Percentiles rank a stretch among this genome's conserved stretches.
Conservation (phyloP, 1,140 invertebrate species). For the Pissodes strobi region DNA sequence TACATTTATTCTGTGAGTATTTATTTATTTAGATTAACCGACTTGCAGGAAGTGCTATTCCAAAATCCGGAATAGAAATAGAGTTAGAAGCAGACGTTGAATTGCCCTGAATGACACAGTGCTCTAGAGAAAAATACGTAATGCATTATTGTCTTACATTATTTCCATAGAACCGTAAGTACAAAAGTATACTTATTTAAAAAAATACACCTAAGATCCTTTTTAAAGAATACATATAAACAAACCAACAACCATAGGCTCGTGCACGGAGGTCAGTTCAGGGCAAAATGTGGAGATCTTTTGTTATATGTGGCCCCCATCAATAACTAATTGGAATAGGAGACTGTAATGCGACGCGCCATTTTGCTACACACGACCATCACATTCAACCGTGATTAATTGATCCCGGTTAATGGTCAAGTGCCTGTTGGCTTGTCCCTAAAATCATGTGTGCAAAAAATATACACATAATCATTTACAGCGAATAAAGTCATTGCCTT, state of each 20-base stretch:
- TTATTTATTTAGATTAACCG: too few relatives aligned
- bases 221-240: too few relatives aligned
- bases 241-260: background rate
- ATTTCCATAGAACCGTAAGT: too few relatives aligned
- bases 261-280: background rate
- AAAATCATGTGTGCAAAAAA: conserved; percentile 13
- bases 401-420: conserved; percentile 32
- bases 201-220: too few relatives aligned
- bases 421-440: conserved; percentile 12
- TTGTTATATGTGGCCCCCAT: conserved; percentile 29
- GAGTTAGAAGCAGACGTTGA: too few relatives aligned
- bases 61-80: too few relatives aligned
- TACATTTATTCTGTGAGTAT: too few relatives aligned
- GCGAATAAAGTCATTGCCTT: conserved; percentile 12
- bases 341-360: conserved; percentile 33
- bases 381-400: conserved; percentile 32
- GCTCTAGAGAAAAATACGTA: too few relatives aligned
- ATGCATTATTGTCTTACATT: too few relatives aligned
- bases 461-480: conserved; percentile 13
- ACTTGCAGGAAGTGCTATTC: too few relatives aligned
- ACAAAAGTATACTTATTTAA: too few relatives aligned
- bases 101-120: too few relatives aligned
- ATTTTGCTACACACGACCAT: conserved; percentile 32
- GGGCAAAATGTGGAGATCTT: conserved; percentile 26
- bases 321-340: conserved; percentile 38